Evolutionary conservation across 2,797 vertebrate genomes (phyloP).

Genomic region (Graptemys geographica): DNA sequence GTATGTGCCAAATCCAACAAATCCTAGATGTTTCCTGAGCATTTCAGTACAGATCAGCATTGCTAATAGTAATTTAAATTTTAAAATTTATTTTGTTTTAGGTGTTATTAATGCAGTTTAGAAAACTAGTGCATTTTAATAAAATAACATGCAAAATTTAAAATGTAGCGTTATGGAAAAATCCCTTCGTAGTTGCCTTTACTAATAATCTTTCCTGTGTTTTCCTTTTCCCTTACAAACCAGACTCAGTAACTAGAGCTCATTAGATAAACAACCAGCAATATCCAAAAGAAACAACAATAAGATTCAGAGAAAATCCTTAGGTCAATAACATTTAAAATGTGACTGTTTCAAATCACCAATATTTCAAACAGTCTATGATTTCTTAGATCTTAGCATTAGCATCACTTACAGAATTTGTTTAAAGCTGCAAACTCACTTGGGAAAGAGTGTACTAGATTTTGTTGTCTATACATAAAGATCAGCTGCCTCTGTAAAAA

Average conservation of each 20-base stretch:
- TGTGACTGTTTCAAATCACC: constrained; percentile 65
- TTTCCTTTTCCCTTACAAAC: constrained; percentile 70
- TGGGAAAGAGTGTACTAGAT: background rate
- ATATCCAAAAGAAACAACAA: constrained; percentile 78
- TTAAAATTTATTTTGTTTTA: background rate
- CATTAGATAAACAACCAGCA: constrained; percentile 73
- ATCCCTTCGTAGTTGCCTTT: constrained; percentile 56
- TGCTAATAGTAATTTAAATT: background rate
- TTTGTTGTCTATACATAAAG: constrained; percentile 21
- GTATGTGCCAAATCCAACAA: constrained; percentile 53
- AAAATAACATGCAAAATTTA: background rate
- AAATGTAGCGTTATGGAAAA: background rate
- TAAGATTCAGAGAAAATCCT: constrained; percentile 76
- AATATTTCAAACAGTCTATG: constrained; percentile 59
- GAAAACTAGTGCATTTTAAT: constrained; percentile 7
- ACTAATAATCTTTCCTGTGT: constrained; percentile 61
- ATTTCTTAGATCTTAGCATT: constrained; percentile 36
- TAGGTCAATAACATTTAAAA: constrained; percentile 70
- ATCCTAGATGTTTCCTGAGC: constrained; percentile 26
- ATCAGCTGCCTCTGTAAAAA: constrained; percentile 26
- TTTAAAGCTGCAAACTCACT: background rate
- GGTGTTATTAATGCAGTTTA: constrained; percentile 1
- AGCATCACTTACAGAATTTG: background rate
- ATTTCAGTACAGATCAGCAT: background rate
- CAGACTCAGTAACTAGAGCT: constrained; percentile 64